A percentile compares a stretch with the other conserved stretches of the same genome.
phyloP scores from a whole-genome alignment of 1,140 invertebrate genomes.

The Acromyrmex echinatior region DNA sequence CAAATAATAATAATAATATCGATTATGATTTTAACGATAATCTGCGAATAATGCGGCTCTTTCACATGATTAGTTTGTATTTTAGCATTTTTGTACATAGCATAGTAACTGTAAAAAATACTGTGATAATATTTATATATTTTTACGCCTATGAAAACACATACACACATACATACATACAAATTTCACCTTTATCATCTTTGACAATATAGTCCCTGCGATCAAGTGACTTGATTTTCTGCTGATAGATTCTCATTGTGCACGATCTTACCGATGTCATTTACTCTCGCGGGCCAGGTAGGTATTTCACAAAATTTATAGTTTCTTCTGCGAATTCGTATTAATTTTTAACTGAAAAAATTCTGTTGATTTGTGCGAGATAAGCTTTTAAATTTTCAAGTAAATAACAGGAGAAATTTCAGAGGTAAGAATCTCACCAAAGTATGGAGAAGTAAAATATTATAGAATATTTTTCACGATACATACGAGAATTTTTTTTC shows the following conservation, averaged over 20 bases:
- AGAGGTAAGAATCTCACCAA: not conserved
- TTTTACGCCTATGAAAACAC: slow-evolving; percentile 73
- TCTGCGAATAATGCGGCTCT: slow-evolving; percentile 69
- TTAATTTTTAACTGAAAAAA: not conserved
- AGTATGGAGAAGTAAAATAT: not conserved
- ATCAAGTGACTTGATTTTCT: slow-evolving; percentile 43
- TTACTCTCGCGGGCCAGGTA: slow-evolving; percentile 35
- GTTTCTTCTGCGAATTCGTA: not conserved
- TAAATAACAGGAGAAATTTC: not conserved
- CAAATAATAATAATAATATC: slow-evolving; percentile 72
- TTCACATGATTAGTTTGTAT: slow-evolving; percentile 64
- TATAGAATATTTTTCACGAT: slow-evolving; percentile 8
- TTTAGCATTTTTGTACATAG: slow-evolving; percentile 85
- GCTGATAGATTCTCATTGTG: slow-evolving; percentile 32
- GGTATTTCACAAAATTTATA: slow-evolving; percentile 32
- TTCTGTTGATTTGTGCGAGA: not conserved
- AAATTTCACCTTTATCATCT: slow-evolving; percentile 14
- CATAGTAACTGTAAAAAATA: slow-evolving; percentile 84
- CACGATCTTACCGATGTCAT: slow-evolving; percentile 6
- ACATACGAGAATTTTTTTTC: not conserved
- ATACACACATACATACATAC: slow-evolving; percentile 30
- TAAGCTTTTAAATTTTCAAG: not conserved
- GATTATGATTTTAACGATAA: slow-evolving; percentile 66
- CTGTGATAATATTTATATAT: slow-evolving; percentile 86
- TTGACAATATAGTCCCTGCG: slow-evolving; percentile 34